Evolutionary conservation across 2,888 invertebrate genomes (phyloP).

Genomic region (Hololepta plana): DNA sequence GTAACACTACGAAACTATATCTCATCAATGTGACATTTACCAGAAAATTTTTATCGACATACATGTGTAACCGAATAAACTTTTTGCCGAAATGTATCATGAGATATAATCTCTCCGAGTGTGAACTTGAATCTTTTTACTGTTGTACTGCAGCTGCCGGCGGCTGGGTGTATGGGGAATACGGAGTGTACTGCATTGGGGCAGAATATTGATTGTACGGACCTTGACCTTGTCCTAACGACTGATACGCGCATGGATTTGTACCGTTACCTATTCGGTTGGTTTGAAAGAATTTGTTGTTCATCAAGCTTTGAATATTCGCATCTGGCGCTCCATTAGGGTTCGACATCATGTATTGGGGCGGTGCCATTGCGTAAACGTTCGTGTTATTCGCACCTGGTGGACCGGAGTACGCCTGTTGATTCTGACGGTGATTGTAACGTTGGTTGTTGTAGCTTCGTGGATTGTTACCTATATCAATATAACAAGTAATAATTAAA

Average conservation of each 20-base stretch:
- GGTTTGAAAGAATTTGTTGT: slow-evolving; percentile 59
- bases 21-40: no score
- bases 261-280: slow-evolving; percentile 34
- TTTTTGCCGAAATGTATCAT: no score
- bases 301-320: slow-evolving; percentile 31
- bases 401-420: slow-evolving; percentile 15
- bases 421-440: slow-evolving; percentile 15
- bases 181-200: slow-evolving; percentile 40
- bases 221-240: slow-evolving; percentile 28
- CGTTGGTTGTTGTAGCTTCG: slow-evolving; percentile 12
- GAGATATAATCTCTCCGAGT: no score
- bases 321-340: slow-evolving; percentile 13
- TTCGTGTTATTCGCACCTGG: slow-evolving; percentile 19
- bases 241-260: slow-evolving; percentile 39
- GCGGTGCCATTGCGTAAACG: slow-evolving; percentile 24
- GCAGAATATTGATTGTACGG: slow-evolving; percentile 51
- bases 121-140: slow-evolving; percentile 33
- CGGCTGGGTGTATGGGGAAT: slow-evolving; percentile 41
- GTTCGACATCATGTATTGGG: slow-evolving; percentile 30
- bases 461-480: slow-evolving; percentile 10
- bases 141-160: slow-evolving; percentile 52
- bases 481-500: slow-evolving; percentile 2
- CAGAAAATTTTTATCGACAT: no score
- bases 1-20: no score
- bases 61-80: no score